A percentile compares a stretch with the other conserved stretches of the same genome.
phyloP scores from a whole-genome alignment of 2,113 vertebrate genomes.

The Balaeniceps rex region DNA sequence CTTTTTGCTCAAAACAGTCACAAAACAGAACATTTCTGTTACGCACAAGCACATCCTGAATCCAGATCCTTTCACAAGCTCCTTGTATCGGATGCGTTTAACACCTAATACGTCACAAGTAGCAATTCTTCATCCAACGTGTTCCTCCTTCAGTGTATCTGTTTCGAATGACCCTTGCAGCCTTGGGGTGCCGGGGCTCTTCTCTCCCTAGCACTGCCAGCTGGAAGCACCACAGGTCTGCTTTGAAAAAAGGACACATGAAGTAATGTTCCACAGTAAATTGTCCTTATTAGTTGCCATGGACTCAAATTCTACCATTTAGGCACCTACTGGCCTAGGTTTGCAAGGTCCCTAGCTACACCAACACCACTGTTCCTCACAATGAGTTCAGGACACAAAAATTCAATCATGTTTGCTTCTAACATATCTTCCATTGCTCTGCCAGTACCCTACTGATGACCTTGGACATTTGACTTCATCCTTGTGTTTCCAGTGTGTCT shows the following conservation, averaged over 20 bases:
- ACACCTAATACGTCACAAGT: background rate
- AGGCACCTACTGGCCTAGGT: background rate
- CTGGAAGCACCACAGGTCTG: background rate
- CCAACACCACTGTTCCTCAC: background rate
- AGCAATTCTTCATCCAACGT: background rate
- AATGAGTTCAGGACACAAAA: background rate
- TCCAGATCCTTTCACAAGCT: background rate
- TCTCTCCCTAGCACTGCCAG: background rate
- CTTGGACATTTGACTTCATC: background rate
- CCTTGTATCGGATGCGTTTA: background rate
- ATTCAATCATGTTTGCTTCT: background rate
- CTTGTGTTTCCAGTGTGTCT: background rate
- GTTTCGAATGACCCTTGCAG: background rate
- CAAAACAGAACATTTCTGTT: background rate
- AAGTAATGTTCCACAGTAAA: background rate
- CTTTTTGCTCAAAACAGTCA: background rate
- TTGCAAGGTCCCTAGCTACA: background rate
- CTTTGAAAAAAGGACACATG: background rate
- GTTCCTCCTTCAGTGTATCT: background rate
- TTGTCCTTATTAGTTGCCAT: background rate
- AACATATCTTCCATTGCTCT: background rate
- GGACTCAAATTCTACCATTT: background rate
- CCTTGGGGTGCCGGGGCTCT: background rate
- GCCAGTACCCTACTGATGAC: background rate
- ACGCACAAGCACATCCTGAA: background rate